Base-by-base conservation (phyloP, 1,140 invertebrate species). In the Adoxophyes honmai region DNA sequence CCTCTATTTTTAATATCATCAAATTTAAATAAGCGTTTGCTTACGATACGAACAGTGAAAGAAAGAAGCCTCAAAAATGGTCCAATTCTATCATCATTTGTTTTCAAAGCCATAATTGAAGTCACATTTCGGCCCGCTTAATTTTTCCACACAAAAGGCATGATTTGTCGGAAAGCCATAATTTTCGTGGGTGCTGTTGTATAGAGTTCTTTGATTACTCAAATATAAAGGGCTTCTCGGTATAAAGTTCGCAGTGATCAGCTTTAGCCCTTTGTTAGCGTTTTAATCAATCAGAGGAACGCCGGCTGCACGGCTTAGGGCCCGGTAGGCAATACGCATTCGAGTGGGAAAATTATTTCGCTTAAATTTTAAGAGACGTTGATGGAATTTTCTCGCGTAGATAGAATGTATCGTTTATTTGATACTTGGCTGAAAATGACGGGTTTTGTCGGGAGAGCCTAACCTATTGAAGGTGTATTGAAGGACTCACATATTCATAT, bases 261-360 rank as follows among this genome's bases (percentile, higher is more conserved):
- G 75, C 69, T 76, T 83, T 78, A 86, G 84, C 84, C 79, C 72
- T 77, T 80, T 87, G 82, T 87, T 86, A 72, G 73, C 57, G 71
- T 81, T 87, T 84, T 88, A 88, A 88, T 88, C 84, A 88, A 88
- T 88, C 84, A 88, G 69, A 62, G 66, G 38, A 37, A 37, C 21
- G 42, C 42, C n/a, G 42, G 11, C 10, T 48, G 42, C 42, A 21
- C n/a, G 21, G 42, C 16, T 28, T n/a, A 28, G 42, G 42, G 18
- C n/a, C 28, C 16, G 42, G 18, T 11, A 10, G 34, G 11, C 33
- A 53, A 21, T 53, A 53, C 28, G 42, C 28, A 48, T 48, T 48
- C 42, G 42, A 18, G 21, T 21, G 16, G 42, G 42, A 48, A 48
- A 48, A 11, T 33, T 21, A 48, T 48, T 48, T 48, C 21, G 42